These are phyloP conservation scores for Pterocles orientalis DNA, from an alignment of 2,113 vertebrate genomes.

Conservation along the genomic window DNA sequence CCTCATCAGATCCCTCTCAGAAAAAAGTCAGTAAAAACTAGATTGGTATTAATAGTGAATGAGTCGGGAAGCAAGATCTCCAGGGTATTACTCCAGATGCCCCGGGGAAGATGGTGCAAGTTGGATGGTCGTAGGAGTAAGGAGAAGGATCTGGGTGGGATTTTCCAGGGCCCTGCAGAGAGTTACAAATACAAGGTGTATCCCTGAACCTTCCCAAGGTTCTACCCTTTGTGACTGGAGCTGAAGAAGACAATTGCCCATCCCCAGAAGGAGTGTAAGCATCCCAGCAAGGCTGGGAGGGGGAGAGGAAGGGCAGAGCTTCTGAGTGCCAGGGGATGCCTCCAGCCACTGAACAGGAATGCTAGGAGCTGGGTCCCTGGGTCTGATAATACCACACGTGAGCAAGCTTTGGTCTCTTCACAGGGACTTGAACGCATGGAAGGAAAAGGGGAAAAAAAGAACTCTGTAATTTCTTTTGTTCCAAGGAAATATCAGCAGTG, in stretches of 20 bases:
- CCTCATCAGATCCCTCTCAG: not conserved
- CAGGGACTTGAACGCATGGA: not conserved
- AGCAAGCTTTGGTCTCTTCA: not conserved
- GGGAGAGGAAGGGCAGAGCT: not conserved
- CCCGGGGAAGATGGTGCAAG: not conserved
- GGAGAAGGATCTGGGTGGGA: not conserved
- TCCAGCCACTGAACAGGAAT: not conserved
- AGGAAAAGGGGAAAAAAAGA: not conserved
- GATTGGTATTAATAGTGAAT: not conserved
- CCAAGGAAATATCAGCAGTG: slow-evolving; percentile 1
- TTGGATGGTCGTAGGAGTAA: not conserved
- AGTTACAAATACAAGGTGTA: not conserved
- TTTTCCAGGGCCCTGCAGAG: not conserved
- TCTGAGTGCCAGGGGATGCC: not conserved
- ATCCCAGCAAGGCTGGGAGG: not conserved
- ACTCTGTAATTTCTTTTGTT: slow-evolving; percentile 30
- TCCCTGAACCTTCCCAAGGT: not conserved
- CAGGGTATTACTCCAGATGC: not conserved
- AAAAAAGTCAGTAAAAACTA: not conserved
- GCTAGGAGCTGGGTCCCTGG: not conserved
- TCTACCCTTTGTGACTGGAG: not conserved
- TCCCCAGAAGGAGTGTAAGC: not conserved
- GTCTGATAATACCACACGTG: not conserved
- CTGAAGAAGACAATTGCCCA: not conserved
- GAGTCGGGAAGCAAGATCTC: not conserved